phyloP scores from a whole-genome alignment of 1,140 invertebrate genomes.

The Hermetia illucens region DNA sequence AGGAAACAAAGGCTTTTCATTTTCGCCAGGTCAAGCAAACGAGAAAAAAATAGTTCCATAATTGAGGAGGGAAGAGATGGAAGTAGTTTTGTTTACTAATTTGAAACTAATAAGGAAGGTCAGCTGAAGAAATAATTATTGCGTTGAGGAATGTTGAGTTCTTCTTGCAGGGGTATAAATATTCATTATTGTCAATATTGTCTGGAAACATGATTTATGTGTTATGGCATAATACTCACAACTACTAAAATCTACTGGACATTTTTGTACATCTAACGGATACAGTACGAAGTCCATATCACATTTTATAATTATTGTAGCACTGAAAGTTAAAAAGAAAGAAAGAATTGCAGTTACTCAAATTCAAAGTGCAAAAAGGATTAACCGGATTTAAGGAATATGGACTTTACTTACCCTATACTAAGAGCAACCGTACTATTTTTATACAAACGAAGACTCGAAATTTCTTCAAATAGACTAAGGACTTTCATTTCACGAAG shows the following conservation, averaged over 20 bases:
- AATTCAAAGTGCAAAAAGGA: no score
- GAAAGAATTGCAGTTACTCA: no score
- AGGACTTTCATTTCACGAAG: conserved; percentile 40
- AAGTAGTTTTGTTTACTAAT: conserved; percentile 4
- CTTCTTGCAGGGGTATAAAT: no score
- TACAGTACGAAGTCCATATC: conserved; percentile 46
- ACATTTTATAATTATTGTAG: conserved; percentile 43
- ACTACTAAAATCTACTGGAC: conserved; percentile 43
- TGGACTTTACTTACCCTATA: conserved; percentile 45
- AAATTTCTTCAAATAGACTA: conserved; percentile 41
- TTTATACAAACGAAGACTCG: conserved; percentile 37
- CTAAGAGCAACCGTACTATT: conserved; percentile 41
- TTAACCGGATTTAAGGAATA: conserved; percentile 11
- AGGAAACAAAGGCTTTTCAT: no score
- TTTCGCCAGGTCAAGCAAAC: no score
- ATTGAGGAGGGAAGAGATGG: no score
- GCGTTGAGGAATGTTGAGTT: no score
- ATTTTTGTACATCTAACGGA: conserved; percentile 43
- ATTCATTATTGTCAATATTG: no score
- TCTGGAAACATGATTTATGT: conserved; percentile 3
- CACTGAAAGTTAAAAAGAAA: conserved; percentile 39
- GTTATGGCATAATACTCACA: no score
- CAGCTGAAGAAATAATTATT: no score
- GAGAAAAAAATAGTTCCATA: no score
- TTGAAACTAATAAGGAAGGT: neutral